phyloP scores from a whole-genome alignment of 2,888 invertebrate species.

The Tinea pellionella region DNA sequence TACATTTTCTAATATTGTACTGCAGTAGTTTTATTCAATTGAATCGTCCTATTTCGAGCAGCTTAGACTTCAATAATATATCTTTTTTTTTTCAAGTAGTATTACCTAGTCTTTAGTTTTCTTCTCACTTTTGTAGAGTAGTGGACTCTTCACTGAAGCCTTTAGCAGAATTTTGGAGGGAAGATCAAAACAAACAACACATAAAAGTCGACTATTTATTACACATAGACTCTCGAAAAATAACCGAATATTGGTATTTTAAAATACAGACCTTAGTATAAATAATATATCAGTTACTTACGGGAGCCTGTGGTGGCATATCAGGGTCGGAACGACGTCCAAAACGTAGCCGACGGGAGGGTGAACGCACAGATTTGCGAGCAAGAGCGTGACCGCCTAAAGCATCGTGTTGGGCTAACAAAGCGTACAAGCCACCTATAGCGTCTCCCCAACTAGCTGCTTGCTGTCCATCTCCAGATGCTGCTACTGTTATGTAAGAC shows the following conservation, averaged over 20 bases:
- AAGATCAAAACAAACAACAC: too few relatives aligned
- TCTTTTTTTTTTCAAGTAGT: too few relatives aligned
- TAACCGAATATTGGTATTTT: neutral
- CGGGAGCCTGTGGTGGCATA: slow-evolving; percentile 63
- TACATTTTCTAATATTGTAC: too few relatives aligned
- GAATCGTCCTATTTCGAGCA: neutral
- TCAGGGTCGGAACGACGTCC: slow-evolving; percentile 80
- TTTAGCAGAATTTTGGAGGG: too few relatives aligned
- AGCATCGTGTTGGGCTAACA: slow-evolving; percentile 73
- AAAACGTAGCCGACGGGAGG: slow-evolving; percentile 80
- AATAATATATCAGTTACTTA: slow-evolving; percentile 25
- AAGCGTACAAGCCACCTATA: slow-evolving; percentile 70
- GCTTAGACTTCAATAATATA: too few relatives aligned
- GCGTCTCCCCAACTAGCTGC: slow-evolving; percentile 44
- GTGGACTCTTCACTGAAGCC: too few relatives aligned
- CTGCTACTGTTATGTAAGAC: slow-evolving; percentile 25
- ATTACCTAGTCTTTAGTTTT: too few relatives aligned
- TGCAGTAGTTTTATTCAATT: too few relatives aligned
- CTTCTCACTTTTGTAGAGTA: too few relatives aligned
- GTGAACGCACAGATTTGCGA: slow-evolving; percentile 81
- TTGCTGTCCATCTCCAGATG: slow-evolving; percentile 27
- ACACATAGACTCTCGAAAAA: too few relatives aligned
- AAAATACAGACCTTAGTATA: neutral
- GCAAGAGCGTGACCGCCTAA: slow-evolving; percentile 77
- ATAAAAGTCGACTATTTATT: too few relatives aligned